Evolutionary conservation across 1,140 invertebrate genomes (phyloP).

Genomic region (Geopemphigus sp.): DNA sequence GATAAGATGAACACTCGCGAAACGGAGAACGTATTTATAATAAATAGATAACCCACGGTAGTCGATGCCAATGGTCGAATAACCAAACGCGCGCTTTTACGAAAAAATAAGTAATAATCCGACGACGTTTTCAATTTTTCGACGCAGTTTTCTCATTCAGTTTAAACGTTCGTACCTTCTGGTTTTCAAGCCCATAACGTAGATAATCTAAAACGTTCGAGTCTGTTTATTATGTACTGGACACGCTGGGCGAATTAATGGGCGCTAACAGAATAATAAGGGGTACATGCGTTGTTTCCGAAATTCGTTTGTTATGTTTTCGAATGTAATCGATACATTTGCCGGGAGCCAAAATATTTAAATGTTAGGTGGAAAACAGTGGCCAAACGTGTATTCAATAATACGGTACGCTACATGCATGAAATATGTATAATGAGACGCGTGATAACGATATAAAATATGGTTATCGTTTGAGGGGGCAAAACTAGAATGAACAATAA

Average conservation of each 20-base stretch:
- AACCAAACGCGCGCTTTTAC: not conserved
- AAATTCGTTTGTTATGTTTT: too few species aligned
- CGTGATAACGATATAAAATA: constrained; percentile 2
- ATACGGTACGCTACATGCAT: not conserved
- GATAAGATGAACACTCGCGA: not conserved
- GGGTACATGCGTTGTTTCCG: too few species aligned
- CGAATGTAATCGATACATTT: too few species aligned
- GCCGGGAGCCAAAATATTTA: too few species aligned
- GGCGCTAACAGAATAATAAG: too few species aligned
- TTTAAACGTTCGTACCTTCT: too few species aligned
- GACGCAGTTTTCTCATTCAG: not conserved
- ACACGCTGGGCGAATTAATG: too few species aligned
- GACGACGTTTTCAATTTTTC: not conserved
- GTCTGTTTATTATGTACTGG: too few species aligned
- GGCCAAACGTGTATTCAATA: too few species aligned
- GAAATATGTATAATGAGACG: not conserved
- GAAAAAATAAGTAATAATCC: not conserved
- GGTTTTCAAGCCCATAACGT: too few species aligned
- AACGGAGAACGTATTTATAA: not conserved
- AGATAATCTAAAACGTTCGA: too few species aligned
- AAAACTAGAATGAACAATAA: constrained; percentile 26
- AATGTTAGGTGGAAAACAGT: too few species aligned
- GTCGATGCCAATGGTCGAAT: not conserved
- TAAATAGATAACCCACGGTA: not conserved
- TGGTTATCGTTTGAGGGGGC: not conserved